phyloP scores from a whole-genome alignment of 2,797 vertebrate species.

The Ceyx erithaca region DNA sequence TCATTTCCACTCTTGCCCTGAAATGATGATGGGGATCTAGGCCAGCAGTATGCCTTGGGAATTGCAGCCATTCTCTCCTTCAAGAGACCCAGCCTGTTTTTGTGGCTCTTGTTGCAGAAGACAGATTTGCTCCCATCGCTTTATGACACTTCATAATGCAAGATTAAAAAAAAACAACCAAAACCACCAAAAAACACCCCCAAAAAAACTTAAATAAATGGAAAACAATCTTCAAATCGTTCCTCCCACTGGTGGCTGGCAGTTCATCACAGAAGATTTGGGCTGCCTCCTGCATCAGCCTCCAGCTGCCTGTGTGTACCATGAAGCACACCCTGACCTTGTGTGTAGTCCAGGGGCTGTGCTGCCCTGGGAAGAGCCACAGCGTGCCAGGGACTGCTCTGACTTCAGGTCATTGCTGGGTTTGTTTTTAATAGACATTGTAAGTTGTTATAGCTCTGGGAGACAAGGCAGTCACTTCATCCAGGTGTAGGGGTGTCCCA shows the following conservation, averaged over 20 bases:
- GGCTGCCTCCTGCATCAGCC: neutral
- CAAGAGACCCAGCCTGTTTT: neutral
- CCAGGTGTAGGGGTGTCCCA: neutral
- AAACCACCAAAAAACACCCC: too few relatives aligned
- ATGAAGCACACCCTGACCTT: neutral
- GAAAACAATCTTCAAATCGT: neutral
- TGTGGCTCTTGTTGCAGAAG: constrained; percentile 39
- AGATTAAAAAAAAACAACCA: neutral
- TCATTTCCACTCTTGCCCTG: neutral
- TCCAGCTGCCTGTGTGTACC: neutral
- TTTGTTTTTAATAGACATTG: neutral
- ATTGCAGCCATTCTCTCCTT: neutral
- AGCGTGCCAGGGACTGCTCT: accelerated
- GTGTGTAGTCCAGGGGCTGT: neutral
- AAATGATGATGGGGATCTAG: neutral
- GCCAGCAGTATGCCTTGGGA: accelerated
- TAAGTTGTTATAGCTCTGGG: neutral
- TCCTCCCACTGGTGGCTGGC: neutral
- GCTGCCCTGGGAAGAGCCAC: neutral
- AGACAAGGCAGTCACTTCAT: neutral
- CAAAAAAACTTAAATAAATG: neutral
- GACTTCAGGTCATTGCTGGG: accelerated
- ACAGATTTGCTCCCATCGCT: neutral
- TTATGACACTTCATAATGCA: neutral
- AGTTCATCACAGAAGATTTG: neutral